Percentiles rank a stretch among this genome's conserved stretches.
Evolutionary conservation across 2,113 vertebrate species (phyloP).

Genomic region (Pimephales promelas): DNA sequence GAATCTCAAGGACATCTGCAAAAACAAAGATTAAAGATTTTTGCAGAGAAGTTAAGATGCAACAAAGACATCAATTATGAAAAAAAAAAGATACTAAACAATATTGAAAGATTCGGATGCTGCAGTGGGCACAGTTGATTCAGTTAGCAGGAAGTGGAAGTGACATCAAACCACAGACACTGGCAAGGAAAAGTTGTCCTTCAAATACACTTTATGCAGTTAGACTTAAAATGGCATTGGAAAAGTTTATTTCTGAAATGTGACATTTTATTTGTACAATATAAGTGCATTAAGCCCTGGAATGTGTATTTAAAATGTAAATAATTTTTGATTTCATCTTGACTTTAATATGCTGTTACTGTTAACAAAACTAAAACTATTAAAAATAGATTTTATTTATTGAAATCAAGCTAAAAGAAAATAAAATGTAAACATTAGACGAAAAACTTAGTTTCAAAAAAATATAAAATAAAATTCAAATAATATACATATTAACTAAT

Average conservation of each 20-base stretch:
- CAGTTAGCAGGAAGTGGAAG: neutral
- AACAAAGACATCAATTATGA: neutral
- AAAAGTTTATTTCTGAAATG: neutral
- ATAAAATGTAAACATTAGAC: neutral
- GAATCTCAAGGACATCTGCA: neutral
- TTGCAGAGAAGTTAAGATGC: neutral
- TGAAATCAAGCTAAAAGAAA: neutral
- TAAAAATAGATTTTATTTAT: neutral
- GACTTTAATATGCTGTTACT: neutral
- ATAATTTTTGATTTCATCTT: neutral
- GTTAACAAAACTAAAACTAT: neutral
- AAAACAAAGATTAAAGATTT: neutral
- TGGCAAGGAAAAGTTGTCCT: conserved; percentile 5
- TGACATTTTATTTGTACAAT: neutral
- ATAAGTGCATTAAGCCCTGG: neutral
- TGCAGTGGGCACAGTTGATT: neutral
- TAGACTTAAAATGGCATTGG: neutral
- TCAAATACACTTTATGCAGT: neutral
- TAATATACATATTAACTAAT: no score
- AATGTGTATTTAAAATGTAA: neutral
- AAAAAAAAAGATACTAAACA: neutral
- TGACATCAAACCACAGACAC: conserved; percentile 8
- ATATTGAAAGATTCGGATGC: conserved; percentile 1
- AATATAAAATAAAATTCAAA: neutral
- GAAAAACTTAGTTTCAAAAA: neutral